phyloP scores from a whole-genome alignment of 2,797 vertebrate genomes.

The Hydrocynus forskahlii region DNA sequence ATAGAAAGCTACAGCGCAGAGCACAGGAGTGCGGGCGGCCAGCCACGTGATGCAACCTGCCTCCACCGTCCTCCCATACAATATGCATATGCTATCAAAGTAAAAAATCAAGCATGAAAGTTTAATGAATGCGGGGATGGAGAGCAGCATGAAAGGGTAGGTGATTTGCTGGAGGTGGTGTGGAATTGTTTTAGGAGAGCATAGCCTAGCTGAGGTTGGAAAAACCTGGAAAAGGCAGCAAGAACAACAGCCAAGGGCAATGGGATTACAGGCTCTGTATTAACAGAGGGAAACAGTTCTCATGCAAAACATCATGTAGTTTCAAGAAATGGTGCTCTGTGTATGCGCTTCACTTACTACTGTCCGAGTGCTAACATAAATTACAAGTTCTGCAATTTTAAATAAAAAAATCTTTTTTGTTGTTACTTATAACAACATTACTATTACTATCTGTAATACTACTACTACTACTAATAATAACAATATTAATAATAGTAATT shows the following conservation, averaged over 20 bases:
- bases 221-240: slow-evolving; percentile 67
- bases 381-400: too few relatives aligned
- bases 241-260: slow-evolving; percentile 68
- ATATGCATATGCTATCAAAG: slow-evolving; percentile 80
- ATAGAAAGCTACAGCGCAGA: slow-evolving; percentile 51
- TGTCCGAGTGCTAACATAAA: too few relatives aligned
- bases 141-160: slow-evolving; percentile 65
- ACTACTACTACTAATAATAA: too few relatives aligned
- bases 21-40: slow-evolving; percentile 51
- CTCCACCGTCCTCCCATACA: slow-evolving; percentile 64
- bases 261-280: slow-evolving; percentile 59
- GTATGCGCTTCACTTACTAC: slow-evolving; percentile 28
- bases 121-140: slow-evolving; percentile 74
- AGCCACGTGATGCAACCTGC: slow-evolving; percentile 60
- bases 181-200: slow-evolving; percentile 77
- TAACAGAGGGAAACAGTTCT: slow-evolving; percentile 39
- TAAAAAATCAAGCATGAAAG: slow-evolving; percentile 77
- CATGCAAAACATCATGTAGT: slow-evolving; percentile 26
- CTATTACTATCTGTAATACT: too few relatives aligned
- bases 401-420: too few relatives aligned
- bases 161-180: slow-evolving; percentile 72
- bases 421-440: too few relatives aligned
- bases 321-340: slow-evolving; percentile 22
- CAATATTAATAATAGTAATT: too few relatives aligned
- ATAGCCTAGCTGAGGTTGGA: slow-evolving; percentile 66